These are phyloP conservation scores for Notocelia uddmanniana DNA, from an alignment of 2,888 invertebrate genomes.

Conservation along the genomic window DNA sequence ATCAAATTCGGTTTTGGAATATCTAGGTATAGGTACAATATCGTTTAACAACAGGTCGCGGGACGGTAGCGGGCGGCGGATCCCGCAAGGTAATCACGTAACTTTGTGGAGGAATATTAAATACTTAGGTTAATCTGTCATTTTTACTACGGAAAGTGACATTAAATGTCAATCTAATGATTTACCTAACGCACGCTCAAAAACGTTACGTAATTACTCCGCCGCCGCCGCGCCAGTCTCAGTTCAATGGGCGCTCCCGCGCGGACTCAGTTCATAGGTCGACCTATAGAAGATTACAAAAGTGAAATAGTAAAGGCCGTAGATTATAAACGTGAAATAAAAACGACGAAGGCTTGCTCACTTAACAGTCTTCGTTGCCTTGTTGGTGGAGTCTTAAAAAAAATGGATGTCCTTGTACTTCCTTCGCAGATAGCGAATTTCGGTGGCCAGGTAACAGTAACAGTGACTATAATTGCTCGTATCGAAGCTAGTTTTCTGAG, in stretches of 20 bases:
- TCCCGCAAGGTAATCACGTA: too few relatives aligned
- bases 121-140: too few relatives aligned
- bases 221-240: too few relatives aligned
- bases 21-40: conserved; percentile 2
- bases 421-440: conserved; percentile 12
- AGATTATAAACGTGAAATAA: conserved; percentile 49
- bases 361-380: conserved; percentile 52
- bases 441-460: conserved; percentile 19
- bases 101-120: too few relatives aligned
- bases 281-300: background rate
- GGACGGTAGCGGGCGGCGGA: too few relatives aligned
- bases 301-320: conserved; percentile 52
- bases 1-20: conserved; percentile 4
- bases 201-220: too few relatives aligned
- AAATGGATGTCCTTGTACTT: conserved; percentile 31
- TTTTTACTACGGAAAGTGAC: too few relatives aligned
- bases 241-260: too few relatives aligned
- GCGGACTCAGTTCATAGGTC: too few relatives aligned
- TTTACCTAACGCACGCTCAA: too few relatives aligned
- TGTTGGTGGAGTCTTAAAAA: conserved; percentile 29
- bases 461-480: background rate
- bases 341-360: conserved; percentile 68
- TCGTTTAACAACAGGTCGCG: too few relatives aligned
- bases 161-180: too few relatives aligned
- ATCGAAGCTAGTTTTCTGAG: background rate